phyloP scores from a whole-genome alignment of 2,797 vertebrate species.

The Fistularia tabacaria region DNA sequence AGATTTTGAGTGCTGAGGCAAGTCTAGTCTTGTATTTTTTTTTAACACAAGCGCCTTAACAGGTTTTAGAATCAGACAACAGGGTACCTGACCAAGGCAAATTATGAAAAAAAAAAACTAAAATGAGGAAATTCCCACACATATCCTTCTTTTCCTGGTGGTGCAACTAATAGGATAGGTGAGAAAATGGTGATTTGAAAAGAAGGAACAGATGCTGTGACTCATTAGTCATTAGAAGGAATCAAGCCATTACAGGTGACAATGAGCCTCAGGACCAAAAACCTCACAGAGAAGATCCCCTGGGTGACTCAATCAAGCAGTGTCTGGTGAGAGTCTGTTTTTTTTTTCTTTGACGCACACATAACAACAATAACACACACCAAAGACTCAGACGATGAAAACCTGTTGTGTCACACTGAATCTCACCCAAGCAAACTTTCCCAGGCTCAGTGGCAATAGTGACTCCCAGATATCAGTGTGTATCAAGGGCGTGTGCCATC shows the following conservation, averaged over 20 bases:
- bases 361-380: constrained; percentile 15
- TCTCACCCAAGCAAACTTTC: constrained; percentile 26
- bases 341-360: not conserved
- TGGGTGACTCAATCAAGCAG: constrained; percentile 29
- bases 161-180: not conserved
- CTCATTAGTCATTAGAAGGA: constrained; percentile 8
- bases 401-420: constrained; percentile 31
- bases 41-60: constrained; percentile 16
- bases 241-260: constrained; percentile 12
- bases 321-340: constrained; percentile 6
- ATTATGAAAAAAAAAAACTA: not conserved
- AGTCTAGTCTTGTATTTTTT: constrained; percentile 33
- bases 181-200: constrained; percentile 15
- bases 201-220: constrained; percentile 11
- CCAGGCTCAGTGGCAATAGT: constrained; percentile 18
- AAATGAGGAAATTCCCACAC: not conserved
- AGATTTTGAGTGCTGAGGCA: constrained; percentile 45
- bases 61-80: constrained; percentile 10
- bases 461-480: constrained; percentile 6
- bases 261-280: not conserved
- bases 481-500: constrained; percentile 3
- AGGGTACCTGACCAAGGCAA: constrained; percentile 7
- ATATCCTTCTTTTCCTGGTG: not conserved
- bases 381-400: constrained; percentile 19
- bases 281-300: constrained; percentile 9